Conservation (phyloP, 92 coral and sea anemone genomes). For the Phenganax subtilis region DNA sequence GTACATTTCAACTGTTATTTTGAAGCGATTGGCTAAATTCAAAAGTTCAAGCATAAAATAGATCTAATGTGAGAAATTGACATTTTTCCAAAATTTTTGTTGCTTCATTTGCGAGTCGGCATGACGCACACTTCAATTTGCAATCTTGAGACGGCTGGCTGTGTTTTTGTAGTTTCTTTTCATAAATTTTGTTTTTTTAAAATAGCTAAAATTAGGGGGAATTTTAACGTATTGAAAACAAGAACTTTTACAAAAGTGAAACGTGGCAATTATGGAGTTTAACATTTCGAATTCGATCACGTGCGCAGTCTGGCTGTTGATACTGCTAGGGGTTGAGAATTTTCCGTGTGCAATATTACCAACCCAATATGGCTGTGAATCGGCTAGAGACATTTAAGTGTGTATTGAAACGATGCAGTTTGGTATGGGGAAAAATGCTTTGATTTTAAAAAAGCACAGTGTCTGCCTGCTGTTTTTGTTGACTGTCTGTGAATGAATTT, state of each 20-base stretch:
- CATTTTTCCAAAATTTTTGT: background rate
- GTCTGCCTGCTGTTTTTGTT: background rate
- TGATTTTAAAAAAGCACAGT: background rate
- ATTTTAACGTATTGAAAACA: background rate
- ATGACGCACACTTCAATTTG: background rate
- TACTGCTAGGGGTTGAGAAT: background rate
- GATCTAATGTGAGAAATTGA: background rate
- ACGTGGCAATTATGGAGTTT: background rate
- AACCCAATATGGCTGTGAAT: conserved; percentile 15
- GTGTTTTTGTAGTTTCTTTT: background rate
- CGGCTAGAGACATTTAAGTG: background rate
- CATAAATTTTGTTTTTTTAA: background rate
- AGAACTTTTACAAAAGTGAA: background rate
- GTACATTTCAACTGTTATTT: background rate
- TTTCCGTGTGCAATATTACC: background rate
- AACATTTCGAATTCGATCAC: conserved; percentile 2
- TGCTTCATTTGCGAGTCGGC: background rate
- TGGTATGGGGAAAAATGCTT: background rate
- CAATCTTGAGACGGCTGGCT: conserved; percentile 4
- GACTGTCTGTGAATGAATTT: too few relatives aligned
- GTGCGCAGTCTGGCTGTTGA: background rate
- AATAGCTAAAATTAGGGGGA: background rate
- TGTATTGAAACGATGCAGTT: background rate
- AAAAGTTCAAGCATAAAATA: background rate
- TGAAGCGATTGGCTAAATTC: background rate